Percentiles rank a stretch among this genome's conserved stretches.
Conservation (phyloP, 2,113 vertebrate genomes). For the Sterrhoptilus dennistouni region DNA sequence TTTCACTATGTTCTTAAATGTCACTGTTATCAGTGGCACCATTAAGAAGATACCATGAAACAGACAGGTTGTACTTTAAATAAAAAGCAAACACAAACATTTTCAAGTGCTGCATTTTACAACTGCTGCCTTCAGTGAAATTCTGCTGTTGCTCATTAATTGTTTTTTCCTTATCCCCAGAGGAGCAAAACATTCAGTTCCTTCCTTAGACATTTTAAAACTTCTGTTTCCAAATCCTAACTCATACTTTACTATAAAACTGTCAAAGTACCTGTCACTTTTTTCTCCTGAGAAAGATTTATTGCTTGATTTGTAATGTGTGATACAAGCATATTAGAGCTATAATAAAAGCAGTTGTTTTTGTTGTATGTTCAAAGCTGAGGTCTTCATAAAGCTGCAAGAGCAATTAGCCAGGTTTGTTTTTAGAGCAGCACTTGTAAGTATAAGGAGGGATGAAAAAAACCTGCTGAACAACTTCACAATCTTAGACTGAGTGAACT, state of each 20-base stretch:
- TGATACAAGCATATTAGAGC: neutral
- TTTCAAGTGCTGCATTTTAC: neutral
- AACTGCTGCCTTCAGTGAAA: neutral
- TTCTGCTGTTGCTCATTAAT: neutral
- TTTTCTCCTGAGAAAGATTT: neutral
- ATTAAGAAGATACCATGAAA: neutral
- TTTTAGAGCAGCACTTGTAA: neutral
- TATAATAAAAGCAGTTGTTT: neutral
- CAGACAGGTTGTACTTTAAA: neutral
- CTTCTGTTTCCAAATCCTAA: neutral
- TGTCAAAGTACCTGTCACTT: neutral
- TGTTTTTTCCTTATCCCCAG: neutral
- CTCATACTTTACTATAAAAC: neutral
- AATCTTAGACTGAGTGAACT: neutral
- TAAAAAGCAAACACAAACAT: neutral
- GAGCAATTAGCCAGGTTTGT: neutral
- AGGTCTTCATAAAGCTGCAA: neutral
- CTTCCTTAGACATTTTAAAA: neutral
- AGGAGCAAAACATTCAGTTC: neutral
- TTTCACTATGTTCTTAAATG: neutral
- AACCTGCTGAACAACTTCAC: neutral
- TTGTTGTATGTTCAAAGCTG: neutral
- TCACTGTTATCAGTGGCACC: neutral
- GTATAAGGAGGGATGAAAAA: neutral
- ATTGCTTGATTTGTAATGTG: neutral